These are phyloP conservation scores for Drosophila cognata DNA, from an alignment of 2,888 invertebrate species.

Conservation along the genomic window DNA sequence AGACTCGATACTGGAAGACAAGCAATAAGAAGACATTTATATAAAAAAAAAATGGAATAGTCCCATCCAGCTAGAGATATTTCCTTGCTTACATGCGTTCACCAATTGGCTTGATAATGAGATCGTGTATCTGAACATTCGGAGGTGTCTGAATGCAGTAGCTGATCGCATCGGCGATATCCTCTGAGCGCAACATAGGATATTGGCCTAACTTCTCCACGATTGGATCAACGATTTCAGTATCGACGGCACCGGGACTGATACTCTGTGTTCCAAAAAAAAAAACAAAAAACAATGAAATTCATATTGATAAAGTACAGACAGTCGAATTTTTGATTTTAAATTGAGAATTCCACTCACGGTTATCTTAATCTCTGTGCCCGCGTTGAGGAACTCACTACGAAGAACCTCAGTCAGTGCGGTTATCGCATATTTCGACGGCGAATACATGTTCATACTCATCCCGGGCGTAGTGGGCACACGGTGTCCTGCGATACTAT, in stretches of 20 bases:
- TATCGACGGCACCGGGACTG: slow-evolving; percentile 79
- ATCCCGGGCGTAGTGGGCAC: slow-evolving; percentile 73
- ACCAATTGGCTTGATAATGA: slow-evolving; percentile 77
- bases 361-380: slow-evolving; percentile 78
- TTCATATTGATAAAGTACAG: not conserved
- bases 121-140: slow-evolving; percentile 78
- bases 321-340: not conserved
- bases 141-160: slow-evolving; percentile 79
- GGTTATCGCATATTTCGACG: slow-evolving; percentile 83
- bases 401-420: slow-evolving; percentile 83
- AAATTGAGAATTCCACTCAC: slow-evolving; percentile 47
- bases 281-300: not conserved
- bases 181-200: slow-evolving; percentile 64
- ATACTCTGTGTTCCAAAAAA: slow-evolving; percentile 66
- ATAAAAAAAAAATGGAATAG: not conserved
- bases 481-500: slow-evolving; percentile 82
- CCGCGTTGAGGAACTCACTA: slow-evolving; percentile 78
- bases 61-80: not conserved
- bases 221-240: slow-evolving; percentile 64
- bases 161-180: slow-evolving; percentile 78
- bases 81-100: slow-evolving; percentile 27
- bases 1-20: not conserved
- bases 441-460: slow-evolving; percentile 79
- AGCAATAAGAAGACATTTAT: not conserved
- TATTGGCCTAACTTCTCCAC: fast-evolving